phyloP scores from a whole-genome alignment of 2,113 vertebrate species.

The Psammodynastes pulverulentus region DNA sequence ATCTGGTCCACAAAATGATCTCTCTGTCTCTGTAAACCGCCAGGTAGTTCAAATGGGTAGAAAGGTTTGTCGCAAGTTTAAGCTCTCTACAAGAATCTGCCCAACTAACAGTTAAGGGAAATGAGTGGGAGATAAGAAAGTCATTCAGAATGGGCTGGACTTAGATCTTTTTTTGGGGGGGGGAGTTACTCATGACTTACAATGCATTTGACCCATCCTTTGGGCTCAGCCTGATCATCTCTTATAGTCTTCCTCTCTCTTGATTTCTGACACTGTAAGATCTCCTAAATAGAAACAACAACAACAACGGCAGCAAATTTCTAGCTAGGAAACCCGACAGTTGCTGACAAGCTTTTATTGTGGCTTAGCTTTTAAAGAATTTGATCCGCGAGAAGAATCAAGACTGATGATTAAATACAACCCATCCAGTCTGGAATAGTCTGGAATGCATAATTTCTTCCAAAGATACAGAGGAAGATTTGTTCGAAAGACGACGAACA shows the following conservation, averaged over 20 bases:
- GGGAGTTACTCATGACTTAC: too few species aligned
- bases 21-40: not conserved
- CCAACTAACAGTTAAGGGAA: too few species aligned
- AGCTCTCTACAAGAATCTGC: too few species aligned
- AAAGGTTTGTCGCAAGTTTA: too few species aligned
- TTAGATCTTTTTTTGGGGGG: too few species aligned
- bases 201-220: too few species aligned
- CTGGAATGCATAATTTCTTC: not conserved
- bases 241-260: too few species aligned
- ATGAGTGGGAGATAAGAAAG: too few species aligned
- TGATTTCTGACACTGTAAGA: not conserved
- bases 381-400: not conserved
- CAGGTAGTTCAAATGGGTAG: too few species aligned
- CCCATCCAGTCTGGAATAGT: not conserved
- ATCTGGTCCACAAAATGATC: not conserved
- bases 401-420: not conserved
- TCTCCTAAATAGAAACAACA: not conserved
- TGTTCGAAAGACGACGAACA: not conserved
- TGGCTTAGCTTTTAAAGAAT: not conserved
- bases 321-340: not conserved
- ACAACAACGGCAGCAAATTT: not conserved
- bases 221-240: not conserved
- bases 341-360: not conserved
- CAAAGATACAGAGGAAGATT: not conserved
- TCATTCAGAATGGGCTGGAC: too few species aligned